Percentiles rank a stretch among this genome's conserved stretches.
phyloP scores from a whole-genome alignment of 2,113 vertebrate species.

The Engraulis encrasicolus region DNA sequence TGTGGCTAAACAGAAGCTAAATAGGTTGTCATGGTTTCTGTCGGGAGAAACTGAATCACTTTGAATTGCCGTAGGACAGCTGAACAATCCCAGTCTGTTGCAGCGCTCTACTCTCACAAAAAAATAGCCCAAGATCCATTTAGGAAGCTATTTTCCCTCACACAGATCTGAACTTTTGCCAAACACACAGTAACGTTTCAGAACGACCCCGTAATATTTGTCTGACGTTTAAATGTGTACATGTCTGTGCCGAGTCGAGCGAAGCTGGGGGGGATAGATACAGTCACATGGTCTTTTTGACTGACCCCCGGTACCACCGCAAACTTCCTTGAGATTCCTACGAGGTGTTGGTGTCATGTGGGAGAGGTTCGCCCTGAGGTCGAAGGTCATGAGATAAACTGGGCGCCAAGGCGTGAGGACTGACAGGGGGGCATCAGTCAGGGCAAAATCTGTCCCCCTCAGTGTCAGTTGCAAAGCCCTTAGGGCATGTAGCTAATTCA shows the following conservation, averaged over 20 bases:
- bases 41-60: slow-evolving; percentile 69
- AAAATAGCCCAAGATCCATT: background rate
- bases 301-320: background rate
- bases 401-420: background rate
- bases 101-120: background rate
- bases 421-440: slow-evolving; percentile 8
- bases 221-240: background rate
- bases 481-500: background rate
- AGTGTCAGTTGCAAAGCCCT: background rate
- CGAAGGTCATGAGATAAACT: slow-evolving; percentile 16
- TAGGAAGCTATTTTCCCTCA: background rate
- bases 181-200: background rate
- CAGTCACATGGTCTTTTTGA: background rate
- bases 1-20: slow-evolving; percentile 66
- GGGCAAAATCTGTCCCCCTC: background rate
- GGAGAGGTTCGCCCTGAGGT: background rate
- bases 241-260: background rate
- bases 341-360: slow-evolving; percentile 12
- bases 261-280: background rate
- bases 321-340: slow-evolving; percentile 11
- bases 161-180: background rate
- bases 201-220: background rate
- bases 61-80: slow-evolving; percentile 58
- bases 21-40: slow-evolving; percentile 69
- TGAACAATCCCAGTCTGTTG: slow-evolving; percentile 60